Base-by-base conservation (phyloP, 1,140 invertebrate species). In the Lasaia peninsularis region DNA sequence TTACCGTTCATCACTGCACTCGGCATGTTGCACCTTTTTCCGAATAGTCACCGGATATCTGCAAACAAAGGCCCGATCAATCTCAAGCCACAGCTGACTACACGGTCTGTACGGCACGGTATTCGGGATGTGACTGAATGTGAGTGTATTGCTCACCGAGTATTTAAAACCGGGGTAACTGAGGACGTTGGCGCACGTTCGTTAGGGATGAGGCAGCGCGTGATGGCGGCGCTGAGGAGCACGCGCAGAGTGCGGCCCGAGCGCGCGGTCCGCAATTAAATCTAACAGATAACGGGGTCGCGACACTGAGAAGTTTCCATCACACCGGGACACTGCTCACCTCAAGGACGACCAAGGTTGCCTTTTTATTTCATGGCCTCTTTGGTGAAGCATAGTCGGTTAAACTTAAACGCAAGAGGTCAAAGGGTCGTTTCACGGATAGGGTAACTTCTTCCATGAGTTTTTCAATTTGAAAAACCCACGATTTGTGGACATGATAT, bases 331-430 rank as follows among this genome's bases (percentile, higher is more conserved):
- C 16, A 44, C 9, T 28, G 40, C 16, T 18, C 18, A 10, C 0
- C 40, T 11, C 40, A 21, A 48, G 40, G 40, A 48, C 40, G 40
- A 48, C 5, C 40, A 48, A 48, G 40, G 40, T 48, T 48, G 40
- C 2, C 2, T 48, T 16, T 16, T 40, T 48, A 20, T 34, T 34
- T 48, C 18, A 48, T 21, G 6, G 18, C 18, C 1, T 21, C n/a
- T n/a, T n/a, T n/a, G n/a, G n/a, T n/a, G n/a, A n/a, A n/a, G n/a
- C n/a, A n/a, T n/a, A n/a, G n/a, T n/a, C n/a, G n/a, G n/a, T n/a
- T n/a, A n/a, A n/a, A n/a, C n/a, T n/a, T n/a, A n/a, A n/a, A n/a
- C n/a, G n/a, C n/a, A n/a, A n/a, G n/a, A n/a, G n/a, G n/a, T n/a
- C n/a, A n/a, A n/a, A n/a, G n/a, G n/a, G n/a, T n/a, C n/a, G n/a